Evolutionary conservation across 1,140 invertebrate species (phyloP), one percentile per base, ranked within the genome.

Genomic region (Pseudoatta argentina): DNA sequence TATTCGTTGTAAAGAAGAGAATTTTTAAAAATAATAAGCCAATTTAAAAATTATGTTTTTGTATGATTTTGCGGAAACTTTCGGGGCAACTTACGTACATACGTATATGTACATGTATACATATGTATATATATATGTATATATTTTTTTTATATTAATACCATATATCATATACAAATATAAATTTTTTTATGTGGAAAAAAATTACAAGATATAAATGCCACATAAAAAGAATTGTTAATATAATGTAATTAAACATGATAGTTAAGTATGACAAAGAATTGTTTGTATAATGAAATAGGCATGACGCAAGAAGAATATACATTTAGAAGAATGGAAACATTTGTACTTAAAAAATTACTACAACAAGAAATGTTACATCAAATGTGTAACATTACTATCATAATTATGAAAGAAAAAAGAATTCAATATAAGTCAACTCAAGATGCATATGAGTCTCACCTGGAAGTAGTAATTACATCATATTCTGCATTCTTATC

Each of bases 401-500:
- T 44, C 1, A 69, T n/a, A 39, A 1, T 44, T 57, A 71, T 24
- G 3, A 27, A 82, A 77, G 14, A 30, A 59, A 64, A 12, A 30
- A 21, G 5, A 59, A 57, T 81, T 30, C 8, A 39, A 44, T 44
- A 39, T 44, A 48, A 39, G 64, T 88, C n/a, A 53, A 59, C 14
- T 67, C 81, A 85, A 73, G 51, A 91, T 75, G 71, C 55, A 73
- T 63, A 82, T 77, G 87, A 67, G 81, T 90, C 94, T 95, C 94
- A 95, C 94, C 94, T 95, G 92, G 94, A 94, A 91, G 92, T 89
- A 72, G 94, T 95, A 89, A 95, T 93, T 92, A 95, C 93, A 91
- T 95, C 95, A 93, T 95, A 95, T 88, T 95, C 94, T 78, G 93
- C 94, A 88, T 91, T 91, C 92, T 94, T 95, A 95, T 95, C 94